phyloP scores from a whole-genome alignment of 1,140 invertebrate species.

The Sitobion miscanthi region DNA sequence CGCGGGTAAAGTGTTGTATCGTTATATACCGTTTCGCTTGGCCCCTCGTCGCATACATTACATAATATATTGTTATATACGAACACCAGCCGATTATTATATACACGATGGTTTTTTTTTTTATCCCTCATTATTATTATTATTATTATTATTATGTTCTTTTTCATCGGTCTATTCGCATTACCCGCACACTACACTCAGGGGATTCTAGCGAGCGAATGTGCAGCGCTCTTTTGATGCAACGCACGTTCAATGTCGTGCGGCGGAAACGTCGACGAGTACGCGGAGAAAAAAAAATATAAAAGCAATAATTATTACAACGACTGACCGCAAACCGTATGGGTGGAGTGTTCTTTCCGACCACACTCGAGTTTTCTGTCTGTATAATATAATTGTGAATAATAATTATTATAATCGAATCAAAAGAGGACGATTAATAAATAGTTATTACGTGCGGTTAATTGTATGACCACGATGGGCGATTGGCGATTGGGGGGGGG shows the following conservation, averaged over 20 bases:
- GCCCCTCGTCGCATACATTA: not conserved
- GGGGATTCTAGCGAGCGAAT: not conserved
- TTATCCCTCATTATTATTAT: not conserved
- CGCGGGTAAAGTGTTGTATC: not conserved
- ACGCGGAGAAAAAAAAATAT: not conserved
- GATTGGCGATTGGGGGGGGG: not conserved
- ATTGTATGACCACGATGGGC: not conserved
- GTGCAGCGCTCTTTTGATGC: not conserved
- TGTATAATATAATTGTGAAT: not conserved
- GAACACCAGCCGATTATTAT: conserved; percentile 8
- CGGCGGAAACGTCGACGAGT: not conserved
- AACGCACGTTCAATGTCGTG: not conserved
- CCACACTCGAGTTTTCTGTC: not conserved
- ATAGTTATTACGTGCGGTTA: conserved; percentile 15
- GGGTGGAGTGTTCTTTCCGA: too few species aligned
- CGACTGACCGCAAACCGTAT: not conserved
- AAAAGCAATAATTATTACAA: not conserved
- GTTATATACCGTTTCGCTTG: not conserved
- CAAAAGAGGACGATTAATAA: conserved; percentile 9
- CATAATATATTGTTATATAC: not conserved
- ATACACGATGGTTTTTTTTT: not conserved
- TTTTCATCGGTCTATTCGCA: not conserved
- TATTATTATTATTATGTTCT: not conserved
- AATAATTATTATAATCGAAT: not conserved
- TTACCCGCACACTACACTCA: not conserved